Evolutionary conservation across 2,113 vertebrate genomes (phyloP).

Genomic region (Prionailurus viverrinus): DNA sequence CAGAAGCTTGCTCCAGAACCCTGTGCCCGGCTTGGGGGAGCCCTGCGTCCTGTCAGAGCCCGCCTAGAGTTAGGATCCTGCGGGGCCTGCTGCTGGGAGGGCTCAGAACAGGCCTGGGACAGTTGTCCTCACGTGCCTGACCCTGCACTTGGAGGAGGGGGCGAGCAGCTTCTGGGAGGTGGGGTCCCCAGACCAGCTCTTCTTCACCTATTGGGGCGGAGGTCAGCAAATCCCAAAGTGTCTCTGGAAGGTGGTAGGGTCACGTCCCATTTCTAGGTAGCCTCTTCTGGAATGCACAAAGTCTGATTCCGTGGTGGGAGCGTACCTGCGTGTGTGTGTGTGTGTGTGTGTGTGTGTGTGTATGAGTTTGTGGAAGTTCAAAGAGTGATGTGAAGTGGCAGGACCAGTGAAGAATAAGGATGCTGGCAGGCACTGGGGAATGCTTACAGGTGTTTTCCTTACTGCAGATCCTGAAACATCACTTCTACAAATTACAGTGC

Average conservation of each 20-base stretch:
- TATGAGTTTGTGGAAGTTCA: background rate
- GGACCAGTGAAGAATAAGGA: no score
- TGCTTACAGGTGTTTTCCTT: background rate
- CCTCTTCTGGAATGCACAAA: background rate
- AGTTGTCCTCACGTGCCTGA: background rate
- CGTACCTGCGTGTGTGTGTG: background rate
- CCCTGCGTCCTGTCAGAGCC: background rate
- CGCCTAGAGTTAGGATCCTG: background rate
- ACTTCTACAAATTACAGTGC: conserved; percentile 38
- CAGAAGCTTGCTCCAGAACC: background rate
- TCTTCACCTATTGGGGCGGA: background rate
- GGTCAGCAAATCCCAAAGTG: background rate
- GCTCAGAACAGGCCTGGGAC: no score
- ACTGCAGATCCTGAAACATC: background rate
- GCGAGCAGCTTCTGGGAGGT: fast-evolving
- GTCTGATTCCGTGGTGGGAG: background rate
- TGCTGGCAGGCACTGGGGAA: background rate
- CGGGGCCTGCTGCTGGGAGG: background rate
- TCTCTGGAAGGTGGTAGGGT: background rate
- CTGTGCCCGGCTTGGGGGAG: fast-evolving
- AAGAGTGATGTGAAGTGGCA: background rate
- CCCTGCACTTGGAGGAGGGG: background rate
- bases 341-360: background rate
- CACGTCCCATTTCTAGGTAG: background rate
- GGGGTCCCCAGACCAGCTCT: background rate